phyloP scores from a whole-genome alignment of 1,140 invertebrate species.

The Atta cephalotes region DNA sequence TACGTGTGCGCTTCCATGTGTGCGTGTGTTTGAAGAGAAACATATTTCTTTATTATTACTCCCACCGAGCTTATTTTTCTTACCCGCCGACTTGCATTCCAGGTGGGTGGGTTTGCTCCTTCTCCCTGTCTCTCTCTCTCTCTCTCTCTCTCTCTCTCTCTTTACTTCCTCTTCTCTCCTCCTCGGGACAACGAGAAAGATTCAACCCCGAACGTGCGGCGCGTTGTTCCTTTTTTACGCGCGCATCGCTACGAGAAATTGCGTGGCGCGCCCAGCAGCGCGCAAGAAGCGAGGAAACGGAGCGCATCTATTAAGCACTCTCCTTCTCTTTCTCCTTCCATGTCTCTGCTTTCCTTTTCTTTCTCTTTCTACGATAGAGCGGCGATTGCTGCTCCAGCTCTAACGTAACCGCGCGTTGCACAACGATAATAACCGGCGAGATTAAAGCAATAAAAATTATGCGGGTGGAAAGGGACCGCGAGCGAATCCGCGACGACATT shows the following conservation, averaged over 20 bases:
- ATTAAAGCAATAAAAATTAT: conserved; percentile 62
- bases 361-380: conserved; percentile 68
- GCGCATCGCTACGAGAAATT: conserved; percentile 64
- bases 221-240: conserved; percentile 68
- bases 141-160: conserved; percentile 7
- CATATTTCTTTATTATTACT: conserved; percentile 87
- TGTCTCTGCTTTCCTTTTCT: not conserved
- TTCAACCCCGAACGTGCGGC: conserved; percentile 70
- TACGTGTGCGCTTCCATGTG: conserved; percentile 25
- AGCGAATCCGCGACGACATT: conserved; percentile 46
- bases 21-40: conserved; percentile 83
- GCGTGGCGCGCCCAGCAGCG: conserved; percentile 35
- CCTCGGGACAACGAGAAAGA: conserved; percentile 60
- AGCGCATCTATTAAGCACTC: conserved; percentile 65
- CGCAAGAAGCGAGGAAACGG: conserved; percentile 52
- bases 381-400: conserved; percentile 56
- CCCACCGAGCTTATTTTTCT: conserved; percentile 86
- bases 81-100: conserved; percentile 84
- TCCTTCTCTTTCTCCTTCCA: not conserved
- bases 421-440: conserved; percentile 59
- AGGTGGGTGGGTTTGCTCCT: conserved; percentile 78
- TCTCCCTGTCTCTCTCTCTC: not conserved
- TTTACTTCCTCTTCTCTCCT: not conserved
- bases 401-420: conserved; percentile 56
- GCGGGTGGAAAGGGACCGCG: conserved; percentile 35